phyloP scores from a whole-genome alignment of 2,113 vertebrate genomes.

The Proteles cristata region DNA sequence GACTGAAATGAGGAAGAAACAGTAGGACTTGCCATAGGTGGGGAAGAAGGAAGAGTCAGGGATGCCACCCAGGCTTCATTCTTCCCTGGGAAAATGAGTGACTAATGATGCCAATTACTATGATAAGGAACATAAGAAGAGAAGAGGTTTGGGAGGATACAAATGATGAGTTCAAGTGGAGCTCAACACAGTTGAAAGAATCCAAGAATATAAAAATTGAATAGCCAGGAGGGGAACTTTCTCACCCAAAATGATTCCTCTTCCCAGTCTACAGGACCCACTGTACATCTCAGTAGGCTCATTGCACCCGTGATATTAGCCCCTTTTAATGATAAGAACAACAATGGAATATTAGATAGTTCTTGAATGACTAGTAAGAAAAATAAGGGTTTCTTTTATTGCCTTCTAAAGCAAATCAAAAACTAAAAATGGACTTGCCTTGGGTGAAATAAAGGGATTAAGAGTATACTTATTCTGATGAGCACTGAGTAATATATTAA shows the following conservation, averaged over 20 bases:
- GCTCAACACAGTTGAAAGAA: background rate
- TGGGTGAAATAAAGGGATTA: background rate
- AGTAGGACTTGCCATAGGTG: background rate
- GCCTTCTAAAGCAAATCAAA: background rate
- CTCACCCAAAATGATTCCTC: background rate
- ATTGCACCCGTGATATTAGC: background rate
- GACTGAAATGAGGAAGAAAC: background rate
- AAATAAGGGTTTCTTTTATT: background rate
- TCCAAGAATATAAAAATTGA: slow-evolving; percentile 15
- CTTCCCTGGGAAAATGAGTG: background rate
- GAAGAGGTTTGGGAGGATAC: background rate
- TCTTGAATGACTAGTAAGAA: background rate
- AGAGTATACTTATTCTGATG: background rate
- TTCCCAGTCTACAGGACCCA: background rate
- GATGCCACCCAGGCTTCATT: background rate
- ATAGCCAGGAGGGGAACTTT: slow-evolving; percentile 6
- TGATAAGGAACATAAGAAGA: background rate
- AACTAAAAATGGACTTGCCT: slow-evolving; percentile 29
- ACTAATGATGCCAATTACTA: background rate
- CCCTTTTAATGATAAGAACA: background rate
- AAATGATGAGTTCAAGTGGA: background rate
- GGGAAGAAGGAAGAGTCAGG: background rate
- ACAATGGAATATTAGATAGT: background rate
- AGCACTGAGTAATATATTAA: background rate
- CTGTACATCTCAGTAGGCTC: background rate